Conservation (phyloP, 2,888 invertebrate genomes). For the Hydraecia micacea region DNA sequence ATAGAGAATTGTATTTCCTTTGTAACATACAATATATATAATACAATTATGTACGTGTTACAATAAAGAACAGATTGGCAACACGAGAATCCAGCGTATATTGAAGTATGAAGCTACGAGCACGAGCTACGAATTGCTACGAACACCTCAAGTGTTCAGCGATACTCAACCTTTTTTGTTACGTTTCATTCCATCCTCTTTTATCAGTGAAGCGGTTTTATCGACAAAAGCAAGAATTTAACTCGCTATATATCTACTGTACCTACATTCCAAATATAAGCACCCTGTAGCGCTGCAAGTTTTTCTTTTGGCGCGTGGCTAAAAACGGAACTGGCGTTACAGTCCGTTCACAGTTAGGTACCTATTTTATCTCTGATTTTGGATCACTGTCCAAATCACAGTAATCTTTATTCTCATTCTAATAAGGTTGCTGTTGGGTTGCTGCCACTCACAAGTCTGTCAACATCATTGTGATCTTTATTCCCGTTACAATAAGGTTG, state of each 20-base stretch:
- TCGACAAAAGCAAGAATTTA: not conserved
- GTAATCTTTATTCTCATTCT: not conserved
- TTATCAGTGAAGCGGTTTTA: constrained; percentile 23
- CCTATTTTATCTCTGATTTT: not conserved
- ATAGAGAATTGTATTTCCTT: not conserved
- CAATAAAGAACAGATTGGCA: constrained; percentile 45
- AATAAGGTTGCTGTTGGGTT: not conserved
- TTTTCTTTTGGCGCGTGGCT: not conserved
- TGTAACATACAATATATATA: constrained; percentile 31
- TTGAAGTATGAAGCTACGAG: constrained; percentile 24
- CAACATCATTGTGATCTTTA: not conserved
- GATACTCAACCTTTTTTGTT: constrained; percentile 44
- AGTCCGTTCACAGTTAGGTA: too few species aligned
- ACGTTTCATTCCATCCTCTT: constrained; percentile 27
- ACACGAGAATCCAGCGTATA: constrained; percentile 31
- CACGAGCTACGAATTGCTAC: constrained; percentile 24
- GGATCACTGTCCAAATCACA: not conserved
- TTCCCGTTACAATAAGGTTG: not conserved
- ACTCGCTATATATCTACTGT: not conserved
- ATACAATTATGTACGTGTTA: constrained; percentile 39
- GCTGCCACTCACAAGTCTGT: not conserved
- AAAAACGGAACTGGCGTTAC: not conserved
- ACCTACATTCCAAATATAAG: not conserved
- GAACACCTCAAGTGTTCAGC: constrained; percentile 42
- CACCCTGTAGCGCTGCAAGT: not conserved